Evolutionary conservation across 2,888 invertebrate genomes (phyloP), one percentile per base, ranked within the genome.

Genomic region (Teinopalpus imperialis): DNA sequence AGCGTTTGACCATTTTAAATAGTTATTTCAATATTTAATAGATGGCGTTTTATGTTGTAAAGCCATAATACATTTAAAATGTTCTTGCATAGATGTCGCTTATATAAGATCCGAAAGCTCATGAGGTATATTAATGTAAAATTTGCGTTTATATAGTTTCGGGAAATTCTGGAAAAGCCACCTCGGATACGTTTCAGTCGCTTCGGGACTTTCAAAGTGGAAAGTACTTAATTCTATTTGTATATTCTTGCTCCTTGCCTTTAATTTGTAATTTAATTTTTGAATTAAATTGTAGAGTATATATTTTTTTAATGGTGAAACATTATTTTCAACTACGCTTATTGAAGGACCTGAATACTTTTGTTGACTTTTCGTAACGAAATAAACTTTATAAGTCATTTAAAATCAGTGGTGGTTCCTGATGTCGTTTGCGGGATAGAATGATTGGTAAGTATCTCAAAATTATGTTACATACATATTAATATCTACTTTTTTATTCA

Each of bases 101-200:
- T 16, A 2, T 10, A n/a, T 3, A 21, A 49, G 53, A 45, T 37
- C 46, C 27, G 31, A 51, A 48, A n/a, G 49, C 51, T 39, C 46
- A 39, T 31, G 44, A 53, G 43, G 54, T 53, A 57, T 13, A 13
- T 34, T 5, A 49, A 50, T 45, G 48, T 48, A 57, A 59, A 49
- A 48, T 43, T 48, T 34, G 52, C 51, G 68, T 69, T 61, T 60
- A 57, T 61, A 61, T 69, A 75, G 76, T 71, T 63, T 26, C 66
- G 64, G 59, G 64, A 67, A 72, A 70, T 74, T 66, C 4, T 71
- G 75, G 77, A 72, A 81, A 80, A 80, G 67, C 69, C 64, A 69
- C 73, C 78, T 80, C 71, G 77, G 81, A 73, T 69, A 66, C 65
- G 54, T 68, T 69, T 80, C 83, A 87, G 87, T 87, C 75, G 81